A percentile compares a stretch with the other conserved stretches of the same genome.
These are phyloP conservation scores for Lagopus muta DNA, from an alignment of 2,113 vertebrate species.

Conservation along the genomic window DNA sequence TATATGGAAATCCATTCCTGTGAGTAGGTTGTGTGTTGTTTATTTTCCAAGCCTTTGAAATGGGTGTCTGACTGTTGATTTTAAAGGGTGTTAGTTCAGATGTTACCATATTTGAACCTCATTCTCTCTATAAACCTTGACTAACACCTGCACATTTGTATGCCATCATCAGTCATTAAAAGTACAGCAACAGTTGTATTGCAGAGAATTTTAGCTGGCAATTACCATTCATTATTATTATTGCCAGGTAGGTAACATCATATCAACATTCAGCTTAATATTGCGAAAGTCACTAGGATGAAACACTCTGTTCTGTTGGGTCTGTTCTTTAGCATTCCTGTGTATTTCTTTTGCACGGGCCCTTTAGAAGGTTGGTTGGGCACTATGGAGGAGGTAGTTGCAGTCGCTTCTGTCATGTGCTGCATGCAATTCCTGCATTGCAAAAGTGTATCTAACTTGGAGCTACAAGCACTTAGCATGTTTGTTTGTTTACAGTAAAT, in stretches of 20 bases:
- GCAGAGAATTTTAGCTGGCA: background rate
- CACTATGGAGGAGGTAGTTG: background rate
- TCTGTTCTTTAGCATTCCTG: background rate
- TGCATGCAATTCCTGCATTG: background rate
- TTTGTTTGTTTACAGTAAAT: background rate
- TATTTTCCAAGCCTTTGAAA: background rate
- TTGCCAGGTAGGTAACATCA: background rate
- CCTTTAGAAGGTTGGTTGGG: background rate
- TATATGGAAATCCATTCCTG: background rate
- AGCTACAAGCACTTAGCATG: background rate
- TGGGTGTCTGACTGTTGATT: background rate
- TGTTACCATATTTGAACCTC: background rate
- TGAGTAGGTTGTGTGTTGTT: fast-evolving
- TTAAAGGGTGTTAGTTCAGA: background rate
- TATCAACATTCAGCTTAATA: background rate
- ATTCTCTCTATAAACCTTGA: background rate
- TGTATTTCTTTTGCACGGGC: background rate
- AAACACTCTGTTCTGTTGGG: background rate
- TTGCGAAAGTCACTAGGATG: background rate
- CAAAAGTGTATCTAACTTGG: background rate
- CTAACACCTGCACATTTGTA: background rate
- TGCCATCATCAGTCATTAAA: background rate
- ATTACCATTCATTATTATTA: background rate
- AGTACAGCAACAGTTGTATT: background rate
- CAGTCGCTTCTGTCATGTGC: background rate